These are phyloP conservation scores for Saturnia japonica DNA, from an alignment of 2,888 invertebrate genomes.

Conservation along the genomic window DNA sequence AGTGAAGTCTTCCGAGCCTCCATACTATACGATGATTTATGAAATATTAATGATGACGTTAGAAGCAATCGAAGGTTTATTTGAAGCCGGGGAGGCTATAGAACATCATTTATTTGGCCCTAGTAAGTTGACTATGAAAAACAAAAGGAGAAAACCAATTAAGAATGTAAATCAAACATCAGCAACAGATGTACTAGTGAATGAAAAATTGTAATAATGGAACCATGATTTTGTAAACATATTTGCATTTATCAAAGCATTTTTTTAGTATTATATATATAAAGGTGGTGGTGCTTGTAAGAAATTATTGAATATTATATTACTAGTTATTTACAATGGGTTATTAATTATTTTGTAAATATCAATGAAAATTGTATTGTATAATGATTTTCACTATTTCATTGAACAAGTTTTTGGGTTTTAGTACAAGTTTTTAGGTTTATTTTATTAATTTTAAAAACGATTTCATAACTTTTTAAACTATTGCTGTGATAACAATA, in stretches of 20 bases:
- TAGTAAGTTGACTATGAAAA: constrained; percentile 33
- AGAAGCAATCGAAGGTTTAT: constrained; percentile 61
- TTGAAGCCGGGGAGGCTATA: constrained; percentile 53
- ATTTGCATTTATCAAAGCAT: constrained; percentile 49
- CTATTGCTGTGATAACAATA: not conserved
- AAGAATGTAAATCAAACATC: constrained; percentile 18
- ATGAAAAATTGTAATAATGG: not conserved
- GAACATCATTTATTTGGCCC: constrained; percentile 40
- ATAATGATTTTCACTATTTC: constrained; percentile 5
- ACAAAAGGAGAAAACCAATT: constrained; percentile 30
- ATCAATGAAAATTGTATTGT: constrained; percentile 56
- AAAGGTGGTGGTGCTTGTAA: constrained; percentile 36
- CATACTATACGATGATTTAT: constrained; percentile 60
- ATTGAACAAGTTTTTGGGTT: not conserved
- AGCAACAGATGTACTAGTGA: not conserved
- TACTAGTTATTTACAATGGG: constrained; percentile 31
- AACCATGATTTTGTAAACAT: not conserved
- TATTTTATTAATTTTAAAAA: not conserved
- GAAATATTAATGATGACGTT: constrained; percentile 58
- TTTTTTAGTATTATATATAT: constrained; percentile 28
- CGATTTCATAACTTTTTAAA: not conserved
- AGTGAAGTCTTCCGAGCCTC: constrained; percentile 51
- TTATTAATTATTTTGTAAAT: constrained; percentile 58
- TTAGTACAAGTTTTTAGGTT: no score
- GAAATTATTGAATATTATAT: constrained; percentile 24